These are phyloP conservation scores for Drosophila mimica DNA, from an alignment of 2,888 invertebrate genomes.

Conservation along the genomic window DNA sequence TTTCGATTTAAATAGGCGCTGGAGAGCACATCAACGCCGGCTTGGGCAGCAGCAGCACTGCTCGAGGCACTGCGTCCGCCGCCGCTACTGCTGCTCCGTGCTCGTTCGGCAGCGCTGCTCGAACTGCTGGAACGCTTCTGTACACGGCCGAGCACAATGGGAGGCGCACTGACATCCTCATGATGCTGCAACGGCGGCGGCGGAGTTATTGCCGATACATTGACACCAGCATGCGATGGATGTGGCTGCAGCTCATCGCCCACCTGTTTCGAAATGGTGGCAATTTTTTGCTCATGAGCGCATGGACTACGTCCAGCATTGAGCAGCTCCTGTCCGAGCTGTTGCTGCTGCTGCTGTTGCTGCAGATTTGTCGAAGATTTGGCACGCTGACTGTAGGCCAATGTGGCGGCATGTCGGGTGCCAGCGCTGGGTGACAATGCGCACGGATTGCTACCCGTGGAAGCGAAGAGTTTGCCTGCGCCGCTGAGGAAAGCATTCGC, in stretches of 20 bases:
- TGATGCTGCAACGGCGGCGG: slow-evolving; percentile 76
- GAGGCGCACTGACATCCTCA: slow-evolving; percentile 75
- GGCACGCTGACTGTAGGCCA: slow-evolving; percentile 72
- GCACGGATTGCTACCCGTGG: slow-evolving; percentile 51
- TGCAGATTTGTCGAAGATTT: slow-evolving; percentile 73
- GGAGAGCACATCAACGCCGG: slow-evolving; percentile 62
- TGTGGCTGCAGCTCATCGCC: slow-evolving; percentile 72
- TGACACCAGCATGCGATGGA: slow-evolving; percentile 39
- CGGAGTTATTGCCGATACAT: slow-evolving; percentile 66
- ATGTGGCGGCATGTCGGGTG: slow-evolving; percentile 61
- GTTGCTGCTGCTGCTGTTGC: slow-evolving; percentile 41
- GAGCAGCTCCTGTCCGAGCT: slow-evolving; percentile 65
- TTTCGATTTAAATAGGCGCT: slow-evolving; percentile 82
- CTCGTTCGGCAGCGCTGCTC: slow-evolving; percentile 55
- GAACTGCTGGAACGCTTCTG: slow-evolving; percentile 71
- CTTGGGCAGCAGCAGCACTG: slow-evolving; percentile 30
- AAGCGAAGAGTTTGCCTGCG: slow-evolving; percentile 65
- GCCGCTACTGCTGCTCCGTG: slow-evolving; percentile 56
- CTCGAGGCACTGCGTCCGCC: slow-evolving; percentile 61
- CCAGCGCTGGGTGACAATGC: slow-evolving; percentile 66
- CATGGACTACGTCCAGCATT: slow-evolving; percentile 59
- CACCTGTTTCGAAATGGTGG: slow-evolving; percentile 84
- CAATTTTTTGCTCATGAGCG: slow-evolving; percentile 82
- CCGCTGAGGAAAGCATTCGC: slow-evolving; percentile 71
- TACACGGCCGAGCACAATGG: slow-evolving; percentile 81